Percentiles rank a stretch among this genome's conserved stretches.
These are phyloP conservation scores for Clarias gariepinus DNA, from an alignment of 2,113 vertebrate species.

Conservation along the genomic window DNA sequence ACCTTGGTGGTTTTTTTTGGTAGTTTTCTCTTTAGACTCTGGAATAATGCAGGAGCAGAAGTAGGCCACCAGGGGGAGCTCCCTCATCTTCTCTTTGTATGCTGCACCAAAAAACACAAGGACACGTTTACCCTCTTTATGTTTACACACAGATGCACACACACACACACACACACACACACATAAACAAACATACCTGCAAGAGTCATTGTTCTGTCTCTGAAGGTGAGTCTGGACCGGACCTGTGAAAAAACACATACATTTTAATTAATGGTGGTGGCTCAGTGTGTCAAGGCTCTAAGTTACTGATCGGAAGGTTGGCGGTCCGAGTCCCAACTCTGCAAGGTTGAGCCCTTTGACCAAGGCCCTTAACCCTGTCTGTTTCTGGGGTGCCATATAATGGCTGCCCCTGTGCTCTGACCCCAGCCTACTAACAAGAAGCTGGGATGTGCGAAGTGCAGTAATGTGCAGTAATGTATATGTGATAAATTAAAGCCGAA, in stretches of 20 bases:
- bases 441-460: no score
- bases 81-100: conserved; percentile 92
- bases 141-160: not conserved
- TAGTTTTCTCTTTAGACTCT: conserved; percentile 66
- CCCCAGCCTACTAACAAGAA: no score
- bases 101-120: conserved; percentile 69
- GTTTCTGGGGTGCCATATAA: no score
- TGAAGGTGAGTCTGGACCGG: conserved; percentile 12
- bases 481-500: no score
- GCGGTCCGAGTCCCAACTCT: no score
- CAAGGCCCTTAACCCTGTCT: no score
- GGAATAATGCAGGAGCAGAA: conserved; percentile 59
- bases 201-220: conserved; percentile 47
- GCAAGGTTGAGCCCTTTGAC: no score
- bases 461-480: no score
- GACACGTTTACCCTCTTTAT: not conserved
- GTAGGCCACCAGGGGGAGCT: conserved; percentile 85
- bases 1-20: conserved; percentile 86
- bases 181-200: conserved; percentile 39
- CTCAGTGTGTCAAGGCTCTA: no score
- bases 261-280: no score
- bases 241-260: conserved; percentile 28
- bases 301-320: no score
- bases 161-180: not conserved
- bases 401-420: no score